Base-by-base conservation (phyloP, 2,797 vertebrate genomes). In the Melanotaenia nigrans region DNA sequence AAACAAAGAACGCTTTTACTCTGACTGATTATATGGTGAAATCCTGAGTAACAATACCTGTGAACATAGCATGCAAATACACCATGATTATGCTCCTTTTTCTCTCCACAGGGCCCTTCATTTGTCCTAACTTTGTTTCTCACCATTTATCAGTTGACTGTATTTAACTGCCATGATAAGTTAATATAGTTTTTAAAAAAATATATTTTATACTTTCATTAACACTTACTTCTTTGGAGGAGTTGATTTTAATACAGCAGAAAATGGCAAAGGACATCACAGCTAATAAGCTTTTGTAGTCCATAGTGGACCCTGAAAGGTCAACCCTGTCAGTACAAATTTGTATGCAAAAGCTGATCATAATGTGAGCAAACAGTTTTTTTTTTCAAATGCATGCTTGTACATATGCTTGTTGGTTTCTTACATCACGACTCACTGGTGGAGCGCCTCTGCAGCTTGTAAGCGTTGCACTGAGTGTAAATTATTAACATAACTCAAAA, bases 241-340 rank as follows among this genome's bases (percentile, higher is more conserved):
- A 11, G 49, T 12, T 2, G 22, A 22, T 24, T 53, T 53, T 24
- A 53, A 10, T 24, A 11, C 3, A 53, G 10, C 10, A n/a, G 47
- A 22, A 9, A 42, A 42, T 42, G 12, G 38, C 38, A 40, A 47
- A n/a, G 20, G 20, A 47, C 5, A 10, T 54, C 28, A n/a, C 11
- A n/a, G 24, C 28, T 65, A 51, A 51, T 55, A n/a, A n/a, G n/a
- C 20, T 11, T 10, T 22, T 51, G 8, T 22, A 53, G 1, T 12
- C 11, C 51, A 65, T 25, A 38, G 22, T 55, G 53, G 33, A 25
- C 49, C 49, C 32, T 59, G 9, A 60, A 68, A 60, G 42, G 16
- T 14, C 18, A 28, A 2, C 11, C 24, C 2, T 30, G 36, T 65
- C 35, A 65, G 18, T 25, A 30, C n/a, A 57, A 66, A 57, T 22